Percentiles rank a stretch among this genome's conserved stretches.
phyloP scores from a whole-genome alignment of 2,888 invertebrate genomes.

The Pseudoips prasinana region DNA sequence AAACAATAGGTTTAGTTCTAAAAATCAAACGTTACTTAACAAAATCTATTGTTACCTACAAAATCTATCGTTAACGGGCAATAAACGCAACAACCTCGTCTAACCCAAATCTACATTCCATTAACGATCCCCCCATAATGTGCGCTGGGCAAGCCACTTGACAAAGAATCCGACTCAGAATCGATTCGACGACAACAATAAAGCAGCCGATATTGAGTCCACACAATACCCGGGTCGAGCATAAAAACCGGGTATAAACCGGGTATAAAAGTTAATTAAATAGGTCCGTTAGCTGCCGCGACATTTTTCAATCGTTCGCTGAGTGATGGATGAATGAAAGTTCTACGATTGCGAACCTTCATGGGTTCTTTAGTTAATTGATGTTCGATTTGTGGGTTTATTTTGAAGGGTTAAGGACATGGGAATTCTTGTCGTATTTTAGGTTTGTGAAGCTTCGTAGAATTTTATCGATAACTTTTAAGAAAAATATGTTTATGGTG shows the following conservation, averaged over 20 bases:
- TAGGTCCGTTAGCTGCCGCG: constrained; percentile 51
- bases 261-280: constrained; percentile 73
- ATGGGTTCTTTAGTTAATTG: constrained; percentile 21
- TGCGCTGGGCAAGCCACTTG: constrained; percentile 34
- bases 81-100: constrained; percentile 21
- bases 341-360: constrained; percentile 8
- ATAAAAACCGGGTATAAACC: constrained; percentile 64
- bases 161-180: constrained; percentile 45
- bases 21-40: constrained; percentile 1
- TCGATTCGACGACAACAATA: constrained; percentile 55
- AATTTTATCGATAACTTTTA: too few relatives aligned
- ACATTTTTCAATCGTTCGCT: constrained; percentile 60
- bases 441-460: too few relatives aligned
- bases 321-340: constrained; percentile 35
- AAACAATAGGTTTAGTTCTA: too few relatives aligned
- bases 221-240: constrained; percentile 60
- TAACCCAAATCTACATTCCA: constrained; percentile 24
- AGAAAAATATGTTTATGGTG: too few relatives aligned
- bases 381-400: not conserved
- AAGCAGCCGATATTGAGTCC: constrained; percentile 69
- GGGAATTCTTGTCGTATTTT: too few relatives aligned
- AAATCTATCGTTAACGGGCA: constrained; percentile 28
- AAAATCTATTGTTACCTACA: constrained; percentile 27
- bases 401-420: too few relatives aligned
- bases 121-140: constrained; percentile 26